phyloP scores from a whole-genome alignment of 1,140 invertebrate genomes.

The Eumaeus atala region DNA sequence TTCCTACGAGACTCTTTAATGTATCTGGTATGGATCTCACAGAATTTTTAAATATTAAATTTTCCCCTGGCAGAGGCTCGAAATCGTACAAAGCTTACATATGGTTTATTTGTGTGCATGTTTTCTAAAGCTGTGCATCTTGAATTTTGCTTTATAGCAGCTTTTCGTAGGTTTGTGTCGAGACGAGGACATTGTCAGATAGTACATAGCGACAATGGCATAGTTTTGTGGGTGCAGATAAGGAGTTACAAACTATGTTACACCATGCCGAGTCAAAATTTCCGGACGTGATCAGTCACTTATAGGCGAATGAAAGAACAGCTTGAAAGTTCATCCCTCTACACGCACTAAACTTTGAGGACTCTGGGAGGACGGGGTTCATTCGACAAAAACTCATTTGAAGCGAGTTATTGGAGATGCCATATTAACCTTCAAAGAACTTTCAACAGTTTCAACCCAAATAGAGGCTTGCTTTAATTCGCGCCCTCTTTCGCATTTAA shows the following conservation, averaged over 20 bases:
- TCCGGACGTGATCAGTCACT: background rate
- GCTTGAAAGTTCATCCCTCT: background rate
- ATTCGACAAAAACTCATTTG: constrained; percentile 2
- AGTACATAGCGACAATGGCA: too few relatives aligned
- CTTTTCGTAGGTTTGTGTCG: too few relatives aligned
- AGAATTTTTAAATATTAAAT: background rate
- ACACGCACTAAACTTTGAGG: constrained; percentile 1
- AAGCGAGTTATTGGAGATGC: constrained; percentile 8
- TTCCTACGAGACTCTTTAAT: background rate
- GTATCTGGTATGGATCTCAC: background rate
- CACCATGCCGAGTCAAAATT: too few relatives aligned
- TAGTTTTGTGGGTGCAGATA: too few relatives aligned
- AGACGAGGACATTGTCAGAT: too few relatives aligned
- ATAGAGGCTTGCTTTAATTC: constrained; percentile 22
- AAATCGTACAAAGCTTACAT: too few relatives aligned
- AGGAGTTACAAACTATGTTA: too few relatives aligned
- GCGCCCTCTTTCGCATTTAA: constrained; percentile 14
- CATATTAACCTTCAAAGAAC: constrained; percentile 13
- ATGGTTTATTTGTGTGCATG: too few relatives aligned
- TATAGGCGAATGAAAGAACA: background rate
- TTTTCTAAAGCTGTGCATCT: too few relatives aligned
- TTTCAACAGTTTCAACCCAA: constrained; percentile 16
- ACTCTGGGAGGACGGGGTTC: background rate
- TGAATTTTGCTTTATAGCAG: too few relatives aligned
- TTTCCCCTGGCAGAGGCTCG: background rate